These are phyloP conservation scores for Asteroscopus sphinx DNA, from an alignment of 2,888 invertebrate genomes.

Conservation along the genomic window DNA sequence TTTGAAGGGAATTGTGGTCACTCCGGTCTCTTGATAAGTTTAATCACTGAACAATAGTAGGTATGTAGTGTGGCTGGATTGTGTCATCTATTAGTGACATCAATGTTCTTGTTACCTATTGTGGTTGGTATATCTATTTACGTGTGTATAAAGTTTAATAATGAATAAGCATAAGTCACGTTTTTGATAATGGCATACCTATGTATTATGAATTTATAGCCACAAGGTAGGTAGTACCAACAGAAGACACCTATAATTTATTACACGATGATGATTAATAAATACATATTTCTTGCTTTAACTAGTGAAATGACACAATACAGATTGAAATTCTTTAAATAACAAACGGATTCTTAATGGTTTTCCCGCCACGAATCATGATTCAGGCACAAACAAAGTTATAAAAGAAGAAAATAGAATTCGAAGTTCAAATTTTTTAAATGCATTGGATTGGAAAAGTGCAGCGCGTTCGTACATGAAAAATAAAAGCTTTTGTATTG, in stretches of 20 bases:
- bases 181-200: too few species aligned
- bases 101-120: conserved; percentile 1
- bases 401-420: conserved; percentile 18
- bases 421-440: conserved; percentile 22
- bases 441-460: conserved; percentile 28
- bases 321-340: conserved; percentile 20
- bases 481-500: conserved; percentile 52
- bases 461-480: conserved; percentile 17
- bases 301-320: conserved; percentile 10
- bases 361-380: conserved; percentile 13
- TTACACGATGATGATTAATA: too few species aligned
- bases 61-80: conserved; percentile 10
- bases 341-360: conserved; percentile 14
- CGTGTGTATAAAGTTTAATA: conserved; percentile 9
- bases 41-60: conserved; percentile 41
- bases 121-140: background rate
- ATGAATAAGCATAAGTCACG: background rate
- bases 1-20: conserved; percentile 39
- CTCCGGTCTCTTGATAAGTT: conserved; percentile 41
- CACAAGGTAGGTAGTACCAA: too few species aligned
- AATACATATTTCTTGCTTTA: too few species aligned
- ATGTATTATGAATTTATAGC: too few species aligned
- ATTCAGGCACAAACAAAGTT: conserved; percentile 20
- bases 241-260: too few species aligned
- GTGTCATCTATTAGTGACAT: conserved; percentile 13